Conservation (phyloP, 2,113 vertebrate species). For the Dipodomys merriami region DNA sequence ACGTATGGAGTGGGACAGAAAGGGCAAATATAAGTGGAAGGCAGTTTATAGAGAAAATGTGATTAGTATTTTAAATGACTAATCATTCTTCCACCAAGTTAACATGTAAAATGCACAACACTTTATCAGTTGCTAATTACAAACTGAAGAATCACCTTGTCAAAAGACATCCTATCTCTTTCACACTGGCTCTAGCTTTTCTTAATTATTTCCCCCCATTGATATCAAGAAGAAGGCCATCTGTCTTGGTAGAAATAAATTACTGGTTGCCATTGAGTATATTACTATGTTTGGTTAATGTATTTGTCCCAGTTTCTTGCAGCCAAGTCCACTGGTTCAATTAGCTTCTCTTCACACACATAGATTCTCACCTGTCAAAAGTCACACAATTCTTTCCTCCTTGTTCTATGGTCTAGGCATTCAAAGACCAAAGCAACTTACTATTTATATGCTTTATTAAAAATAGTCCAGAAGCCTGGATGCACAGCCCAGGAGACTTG, state of each 20-base stretch:
- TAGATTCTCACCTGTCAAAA: slow-evolving; percentile 77
- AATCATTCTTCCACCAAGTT: not conserved
- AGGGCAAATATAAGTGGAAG: slow-evolving; percentile 15
- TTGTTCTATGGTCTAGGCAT: slow-evolving; percentile 67
- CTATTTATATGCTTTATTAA: slow-evolving; percentile 61
- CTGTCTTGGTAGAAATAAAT: slow-evolving; percentile 66
- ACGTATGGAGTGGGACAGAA: not conserved
- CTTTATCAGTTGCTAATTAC: slow-evolving; percentile 67
- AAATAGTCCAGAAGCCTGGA: slow-evolving; percentile 56
- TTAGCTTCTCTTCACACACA: slow-evolving; percentile 46
- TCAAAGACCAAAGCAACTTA: slow-evolving; percentile 54
- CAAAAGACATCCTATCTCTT: slow-evolving; percentile 59
- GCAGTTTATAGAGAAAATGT: slow-evolving; percentile 4
- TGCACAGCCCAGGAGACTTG: slow-evolving; percentile 33
- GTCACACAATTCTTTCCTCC: slow-evolving; percentile 42
- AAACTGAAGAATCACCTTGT: slow-evolving; percentile 68
- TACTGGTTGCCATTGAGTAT: slow-evolving; percentile 4
- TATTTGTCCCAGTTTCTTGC: slow-evolving; percentile 14
- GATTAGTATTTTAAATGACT: slow-evolving; percentile 52
- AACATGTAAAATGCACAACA: not conserved
- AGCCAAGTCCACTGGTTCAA: slow-evolving; percentile 34
- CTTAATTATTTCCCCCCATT: slow-evolving; percentile 52
- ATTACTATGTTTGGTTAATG: slow-evolving; percentile 50
- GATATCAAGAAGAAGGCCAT: slow-evolving; percentile 47
- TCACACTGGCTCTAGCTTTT: slow-evolving; percentile 26